Conservation (phyloP, 2,888 invertebrate genomes). For the Strigamia maritima region DNA sequence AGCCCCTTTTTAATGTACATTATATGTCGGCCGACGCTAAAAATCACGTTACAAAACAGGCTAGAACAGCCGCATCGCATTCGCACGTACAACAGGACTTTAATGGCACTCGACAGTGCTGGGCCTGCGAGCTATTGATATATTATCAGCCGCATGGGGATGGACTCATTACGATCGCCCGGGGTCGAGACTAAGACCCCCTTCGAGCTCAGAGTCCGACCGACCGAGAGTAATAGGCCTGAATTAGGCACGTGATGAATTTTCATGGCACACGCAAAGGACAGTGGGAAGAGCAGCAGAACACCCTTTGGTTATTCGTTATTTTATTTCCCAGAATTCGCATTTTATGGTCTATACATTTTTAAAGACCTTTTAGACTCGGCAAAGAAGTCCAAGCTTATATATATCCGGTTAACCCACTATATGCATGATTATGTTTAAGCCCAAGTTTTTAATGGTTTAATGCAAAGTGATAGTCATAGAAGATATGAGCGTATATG, state of each 20-base stretch:
- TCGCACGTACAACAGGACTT: background rate
- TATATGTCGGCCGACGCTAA: background rate
- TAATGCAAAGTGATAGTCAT: too few species aligned
- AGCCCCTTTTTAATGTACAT: background rate
- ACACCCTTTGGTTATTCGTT: background rate
- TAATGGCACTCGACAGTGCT: constrained; percentile 30
- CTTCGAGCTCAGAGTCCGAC: constrained; percentile 26
- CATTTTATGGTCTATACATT: background rate
- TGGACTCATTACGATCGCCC: constrained; percentile 31
- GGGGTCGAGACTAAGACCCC: constrained; percentile 34
- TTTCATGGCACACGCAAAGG: constrained; percentile 31
- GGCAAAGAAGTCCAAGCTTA: background rate
- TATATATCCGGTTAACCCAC: too few species aligned
- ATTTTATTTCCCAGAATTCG: background rate
- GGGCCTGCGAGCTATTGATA: constrained; percentile 31
- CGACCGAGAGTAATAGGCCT: constrained; percentile 18
- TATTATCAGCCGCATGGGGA: constrained; percentile 28
- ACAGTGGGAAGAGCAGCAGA: constrained; percentile 23
- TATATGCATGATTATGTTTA: too few species aligned
- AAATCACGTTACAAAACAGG: background rate
- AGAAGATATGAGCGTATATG: too few species aligned
- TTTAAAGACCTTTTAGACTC: background rate
- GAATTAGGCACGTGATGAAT: constrained; percentile 34
- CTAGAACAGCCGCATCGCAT: background rate
- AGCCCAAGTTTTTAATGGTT: too few species aligned